Conservation (phyloP, 2,113 vertebrate species). For the Brienomyrus longianalis region DNA sequence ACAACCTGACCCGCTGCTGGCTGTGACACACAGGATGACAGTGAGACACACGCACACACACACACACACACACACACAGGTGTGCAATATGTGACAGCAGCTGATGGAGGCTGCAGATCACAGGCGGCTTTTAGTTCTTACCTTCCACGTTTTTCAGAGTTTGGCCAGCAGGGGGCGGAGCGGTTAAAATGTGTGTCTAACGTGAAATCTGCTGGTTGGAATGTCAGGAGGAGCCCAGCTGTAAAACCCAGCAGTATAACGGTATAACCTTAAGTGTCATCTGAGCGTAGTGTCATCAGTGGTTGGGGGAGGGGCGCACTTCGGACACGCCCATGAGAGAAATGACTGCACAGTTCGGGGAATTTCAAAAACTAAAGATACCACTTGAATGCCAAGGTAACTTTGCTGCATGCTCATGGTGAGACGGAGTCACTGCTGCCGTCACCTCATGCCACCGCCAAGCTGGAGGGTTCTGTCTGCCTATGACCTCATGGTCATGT, state of each 20-base stretch:
- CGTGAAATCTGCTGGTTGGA: background rate
- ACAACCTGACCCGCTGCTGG: background rate
- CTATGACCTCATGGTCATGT: conserved; percentile 37
- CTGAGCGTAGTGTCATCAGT: background rate
- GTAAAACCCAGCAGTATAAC: background rate
- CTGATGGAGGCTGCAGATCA: background rate
- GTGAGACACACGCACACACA: background rate
- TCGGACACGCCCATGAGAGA: background rate
- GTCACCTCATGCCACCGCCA: background rate
- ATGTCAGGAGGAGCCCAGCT: background rate
- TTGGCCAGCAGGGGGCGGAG: background rate
- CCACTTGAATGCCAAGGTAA: background rate
- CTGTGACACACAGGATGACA: too few species aligned
- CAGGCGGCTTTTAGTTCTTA: background rate
- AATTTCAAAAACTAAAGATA: background rate
- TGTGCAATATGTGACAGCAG: background rate
- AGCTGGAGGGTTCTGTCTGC: background rate
- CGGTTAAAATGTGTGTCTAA: background rate
- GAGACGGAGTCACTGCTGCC: background rate
- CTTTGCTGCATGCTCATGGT: background rate
- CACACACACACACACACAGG: background rate
- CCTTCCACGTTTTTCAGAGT: background rate
- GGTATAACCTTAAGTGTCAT: background rate
- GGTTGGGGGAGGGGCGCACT: background rate
- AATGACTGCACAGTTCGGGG: background rate